These are phyloP conservation scores for Sander vitreus DNA, from an alignment of 2,113 vertebrate genomes.

Conservation along the genomic window DNA sequence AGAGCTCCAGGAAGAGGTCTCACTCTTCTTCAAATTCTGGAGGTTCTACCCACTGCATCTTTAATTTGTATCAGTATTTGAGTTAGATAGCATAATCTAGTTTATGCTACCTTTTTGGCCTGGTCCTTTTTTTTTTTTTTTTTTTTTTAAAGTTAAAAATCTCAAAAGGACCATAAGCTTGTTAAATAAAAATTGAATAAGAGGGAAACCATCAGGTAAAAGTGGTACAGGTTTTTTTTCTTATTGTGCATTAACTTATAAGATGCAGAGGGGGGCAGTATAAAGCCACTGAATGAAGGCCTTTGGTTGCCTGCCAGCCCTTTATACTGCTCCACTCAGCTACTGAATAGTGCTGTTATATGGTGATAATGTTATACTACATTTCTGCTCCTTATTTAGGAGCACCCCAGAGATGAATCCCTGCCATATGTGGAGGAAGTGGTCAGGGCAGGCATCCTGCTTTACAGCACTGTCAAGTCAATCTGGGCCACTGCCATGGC, in stretches of 20 bases:
- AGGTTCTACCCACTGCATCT: too few relatives aligned
- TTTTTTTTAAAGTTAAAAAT: too few relatives aligned
- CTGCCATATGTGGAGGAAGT: constrained; percentile 67
- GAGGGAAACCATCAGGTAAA: neutral
- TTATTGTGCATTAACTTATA: constrained; percentile 17
- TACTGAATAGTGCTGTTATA: constrained; percentile 59
- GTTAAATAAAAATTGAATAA: neutral
- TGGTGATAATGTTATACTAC: constrained; percentile 67
- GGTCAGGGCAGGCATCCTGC: constrained; percentile 55
- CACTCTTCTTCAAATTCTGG: too few relatives aligned
- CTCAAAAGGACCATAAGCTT: neutral
- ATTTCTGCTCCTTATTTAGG: constrained; percentile 56
- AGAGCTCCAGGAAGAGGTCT: too few relatives aligned
- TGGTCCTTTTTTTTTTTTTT: neutral
- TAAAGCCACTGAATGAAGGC: constrained; percentile 17
- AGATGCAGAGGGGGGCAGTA: constrained; percentile 71
- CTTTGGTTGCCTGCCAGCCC: constrained; percentile 35
- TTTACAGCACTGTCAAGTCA: constrained; percentile 57
- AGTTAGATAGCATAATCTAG: too few relatives aligned
- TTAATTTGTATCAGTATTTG: neutral
- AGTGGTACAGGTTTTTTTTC: neutral
- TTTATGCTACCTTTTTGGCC: neutral
- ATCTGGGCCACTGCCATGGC: constrained; percentile 55
- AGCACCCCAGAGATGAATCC: constrained; percentile 56
- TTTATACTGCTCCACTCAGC: constrained; percentile 46